Conservation (phyloP, 1,140 invertebrate species). For the Apis cerana region DNA sequence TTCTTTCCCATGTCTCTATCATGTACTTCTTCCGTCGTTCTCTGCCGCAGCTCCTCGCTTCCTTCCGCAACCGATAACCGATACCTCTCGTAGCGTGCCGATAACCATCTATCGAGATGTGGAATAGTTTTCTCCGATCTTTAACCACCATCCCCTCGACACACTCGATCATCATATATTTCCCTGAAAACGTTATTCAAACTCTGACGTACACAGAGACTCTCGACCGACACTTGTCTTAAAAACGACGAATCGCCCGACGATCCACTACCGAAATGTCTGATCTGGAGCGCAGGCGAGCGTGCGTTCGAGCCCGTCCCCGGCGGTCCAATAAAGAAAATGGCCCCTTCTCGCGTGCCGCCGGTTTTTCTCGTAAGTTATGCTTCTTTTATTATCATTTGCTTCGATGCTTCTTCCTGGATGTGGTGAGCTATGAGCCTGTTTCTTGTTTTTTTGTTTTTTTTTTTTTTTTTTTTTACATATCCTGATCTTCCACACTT, state of each 20-base stretch:
- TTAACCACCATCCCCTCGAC: conserved; percentile 39
- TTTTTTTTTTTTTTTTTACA: too few relatives aligned
- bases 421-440: conserved; percentile 70
- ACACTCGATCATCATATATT: conserved; percentile 25
- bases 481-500: not conserved
- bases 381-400: conserved; percentile 82
- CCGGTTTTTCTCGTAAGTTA: conserved; percentile 81
- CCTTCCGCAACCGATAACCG: too few relatives aligned
- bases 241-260: conserved; percentile 63
- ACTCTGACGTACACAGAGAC: conserved; percentile 62
- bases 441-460: not conserved
- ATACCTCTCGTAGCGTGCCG: not conserved
- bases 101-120: not conserved
- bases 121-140: conserved; percentile 35
- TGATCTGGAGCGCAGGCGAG: conserved; percentile 77
- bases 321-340: conserved; percentile 74
- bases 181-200: conserved; percentile 38
- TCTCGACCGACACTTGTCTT: conserved; percentile 66
- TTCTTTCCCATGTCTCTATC: conserved; percentile 6
- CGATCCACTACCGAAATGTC: conserved; percentile 73
- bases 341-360: conserved; percentile 79
- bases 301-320: conserved; percentile 74
- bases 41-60: not conserved
- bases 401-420: conserved; percentile 73
- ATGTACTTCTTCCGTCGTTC: not conserved